Evolutionary conservation across 2,113 vertebrate genomes (phyloP).

Genomic region (Suricata suricatta): DNA sequence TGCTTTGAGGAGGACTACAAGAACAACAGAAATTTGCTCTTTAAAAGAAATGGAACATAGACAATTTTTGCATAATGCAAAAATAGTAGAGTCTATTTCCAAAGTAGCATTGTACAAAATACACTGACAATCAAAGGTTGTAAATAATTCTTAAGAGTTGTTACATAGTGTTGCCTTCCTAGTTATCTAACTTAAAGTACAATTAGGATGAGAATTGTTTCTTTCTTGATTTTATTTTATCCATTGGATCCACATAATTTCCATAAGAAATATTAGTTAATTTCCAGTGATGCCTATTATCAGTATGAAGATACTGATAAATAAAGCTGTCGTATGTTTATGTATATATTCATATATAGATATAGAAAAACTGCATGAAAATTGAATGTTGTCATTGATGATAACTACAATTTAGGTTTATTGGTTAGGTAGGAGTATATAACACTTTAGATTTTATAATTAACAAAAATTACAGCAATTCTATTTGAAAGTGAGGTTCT

Average conservation of each 20-base stretch:
- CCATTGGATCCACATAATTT: slow-evolving; percentile 50
- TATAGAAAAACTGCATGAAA: not conserved
- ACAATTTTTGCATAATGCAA: not conserved
- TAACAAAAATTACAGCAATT: not conserved
- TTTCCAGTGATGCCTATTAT: not conserved
- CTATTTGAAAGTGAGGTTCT: not conserved
- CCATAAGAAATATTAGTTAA: slow-evolving; percentile 45
- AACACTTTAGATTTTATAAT: not conserved
- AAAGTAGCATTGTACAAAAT: not conserved
- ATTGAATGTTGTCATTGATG: not conserved
- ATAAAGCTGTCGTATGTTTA: not conserved
- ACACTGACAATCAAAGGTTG: not conserved
- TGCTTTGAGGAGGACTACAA: not conserved
- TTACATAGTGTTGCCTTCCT: not conserved
- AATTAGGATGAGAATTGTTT: slow-evolving; percentile 1
- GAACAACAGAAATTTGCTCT: not conserved
- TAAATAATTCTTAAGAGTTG: not conserved
- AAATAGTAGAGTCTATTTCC: not conserved
- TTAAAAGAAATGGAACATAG: not conserved
- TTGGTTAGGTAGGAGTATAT: not conserved
- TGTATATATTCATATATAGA: not conserved
- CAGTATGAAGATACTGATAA: not conserved
- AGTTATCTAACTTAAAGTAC: not conserved
- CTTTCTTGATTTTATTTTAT: slow-evolving; percentile 32
- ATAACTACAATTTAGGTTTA: not conserved